phyloP scores from a whole-genome alignment of 2,888 invertebrate species.

The Drosophila pullipes region DNA sequence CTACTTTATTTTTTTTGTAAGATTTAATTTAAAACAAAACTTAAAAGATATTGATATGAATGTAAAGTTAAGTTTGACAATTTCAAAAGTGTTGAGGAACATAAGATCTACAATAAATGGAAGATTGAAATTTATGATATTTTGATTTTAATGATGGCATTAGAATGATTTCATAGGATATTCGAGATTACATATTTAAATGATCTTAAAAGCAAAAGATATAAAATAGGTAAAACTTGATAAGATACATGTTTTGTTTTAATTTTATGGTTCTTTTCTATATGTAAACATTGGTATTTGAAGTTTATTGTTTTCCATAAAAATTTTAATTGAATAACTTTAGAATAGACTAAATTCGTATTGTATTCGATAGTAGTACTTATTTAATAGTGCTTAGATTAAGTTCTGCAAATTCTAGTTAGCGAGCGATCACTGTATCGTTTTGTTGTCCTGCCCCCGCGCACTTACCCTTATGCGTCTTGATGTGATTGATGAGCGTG shows the following conservation, averaged over 20 bases:
- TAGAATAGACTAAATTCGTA: slow-evolving; percentile 2
- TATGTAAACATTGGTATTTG: background rate
- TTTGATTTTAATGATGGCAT: background rate
- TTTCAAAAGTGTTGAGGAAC: background rate
- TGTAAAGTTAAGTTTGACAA: background rate
- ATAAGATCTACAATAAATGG: background rate
- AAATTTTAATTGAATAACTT: background rate
- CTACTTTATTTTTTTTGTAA: background rate
- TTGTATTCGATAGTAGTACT: background rate
- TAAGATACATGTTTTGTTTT: background rate
- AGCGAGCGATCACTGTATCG: slow-evolving; percentile 17
- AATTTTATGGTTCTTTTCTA: background rate
- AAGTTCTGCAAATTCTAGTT: background rate
- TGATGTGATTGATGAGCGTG: slow-evolving; percentile 83
- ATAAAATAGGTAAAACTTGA: background rate
- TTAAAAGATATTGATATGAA: background rate
- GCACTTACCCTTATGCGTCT: slow-evolving; percentile 83
- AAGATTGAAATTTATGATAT: background rate
- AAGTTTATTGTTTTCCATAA: slow-evolving; percentile 2
- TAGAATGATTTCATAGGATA: background rate
- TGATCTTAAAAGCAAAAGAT: background rate
- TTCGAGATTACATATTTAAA: slow-evolving; percentile 2
- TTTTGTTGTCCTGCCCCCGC: slow-evolving; percentile 6
- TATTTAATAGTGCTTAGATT: background rate
- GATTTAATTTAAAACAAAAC: background rate